Evolutionary conservation across 2,888 invertebrate species (phyloP).

Genomic region (Philonicus albiceps): DNA sequence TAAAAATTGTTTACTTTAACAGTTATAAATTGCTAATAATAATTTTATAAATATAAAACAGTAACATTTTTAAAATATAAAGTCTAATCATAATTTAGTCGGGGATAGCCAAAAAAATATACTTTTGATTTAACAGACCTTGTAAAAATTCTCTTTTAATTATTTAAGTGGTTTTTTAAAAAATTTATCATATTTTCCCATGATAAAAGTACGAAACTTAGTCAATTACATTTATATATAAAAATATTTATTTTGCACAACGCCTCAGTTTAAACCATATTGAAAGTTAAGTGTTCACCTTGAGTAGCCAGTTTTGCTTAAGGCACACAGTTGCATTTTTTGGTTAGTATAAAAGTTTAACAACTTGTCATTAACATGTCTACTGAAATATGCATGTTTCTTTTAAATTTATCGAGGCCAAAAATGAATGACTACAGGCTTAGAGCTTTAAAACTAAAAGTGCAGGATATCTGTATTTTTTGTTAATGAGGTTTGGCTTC

Average conservation of each 20-base stretch:
- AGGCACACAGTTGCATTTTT: neutral
- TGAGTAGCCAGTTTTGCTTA: neutral
- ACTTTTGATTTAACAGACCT: neutral
- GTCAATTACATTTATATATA: neutral
- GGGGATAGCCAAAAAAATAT: too few relatives aligned
- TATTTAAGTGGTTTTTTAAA: neutral
- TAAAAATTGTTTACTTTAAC: too few relatives aligned
- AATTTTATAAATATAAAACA: too few relatives aligned
- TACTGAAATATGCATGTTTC: neutral
- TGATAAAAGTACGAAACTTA: neutral
- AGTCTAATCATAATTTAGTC: too few relatives aligned
- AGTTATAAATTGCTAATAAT: too few relatives aligned
- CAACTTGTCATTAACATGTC: neutral
- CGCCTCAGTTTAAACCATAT: neutral
- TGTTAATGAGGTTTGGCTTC: too few relatives aligned
- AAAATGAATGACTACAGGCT: neutral
- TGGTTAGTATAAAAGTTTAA: neutral
- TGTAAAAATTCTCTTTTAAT: neutral
- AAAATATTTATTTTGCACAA: neutral
- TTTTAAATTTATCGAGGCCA: neutral
- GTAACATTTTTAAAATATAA: too few relatives aligned
- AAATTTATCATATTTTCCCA: neutral
- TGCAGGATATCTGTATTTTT: too few relatives aligned
- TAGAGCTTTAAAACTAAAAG: neutral
- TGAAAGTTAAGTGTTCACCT: neutral